Evolutionary conservation across 2,888 invertebrate species (phyloP), one percentile per base, ranked within the genome.

Genomic region (Harpagoxenus sublaevis): DNA sequence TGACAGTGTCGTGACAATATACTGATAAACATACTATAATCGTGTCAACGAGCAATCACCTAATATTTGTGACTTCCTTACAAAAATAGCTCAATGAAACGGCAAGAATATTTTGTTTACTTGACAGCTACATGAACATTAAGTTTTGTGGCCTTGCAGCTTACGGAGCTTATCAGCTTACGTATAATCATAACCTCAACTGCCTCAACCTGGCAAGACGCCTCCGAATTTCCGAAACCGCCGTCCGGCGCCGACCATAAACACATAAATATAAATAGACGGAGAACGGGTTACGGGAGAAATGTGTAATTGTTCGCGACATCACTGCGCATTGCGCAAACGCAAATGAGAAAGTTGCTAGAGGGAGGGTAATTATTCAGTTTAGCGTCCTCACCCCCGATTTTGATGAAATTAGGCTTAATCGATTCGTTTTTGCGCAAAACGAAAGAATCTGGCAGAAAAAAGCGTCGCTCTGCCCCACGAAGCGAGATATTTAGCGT

Each of bases 121-220:
- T 89, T 87, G 66, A 66, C 85, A 86, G 60, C 86, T 88, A 90
- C 90, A 90, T 87, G 77, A 89, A 90, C 86, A 70, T 87, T 87
- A 87, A 89, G 86, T 89, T 89, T 75, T 82, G 63, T 89, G 68
- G 65, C 66, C 28, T 79, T 84, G 48, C 66, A 78, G 74, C 60
- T 63, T 71, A 81, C 57, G 60, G 23, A 23, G 23, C 23, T 23
- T 23, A 23, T 23, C 66, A 78, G 74, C 60, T 63, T 71, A 81
- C 57, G 60, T 79, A 87, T 8, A 68, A 90, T 83, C 90, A 90
- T 90, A 90, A 90, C 90, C 90, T 86, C 70, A 83, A 84, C 39
- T 51, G 23, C 90, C 90, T 86, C 70, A 83, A 84, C 39, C 51
- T 23, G 65, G 48, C 83, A 77, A 53, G 89, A 90, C 89, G 89